Evolutionary conservation across 2,888 invertebrate genomes (phyloP), one percentile per base, ranked within the genome.

Genomic region (Dynastes grantii): DNA sequence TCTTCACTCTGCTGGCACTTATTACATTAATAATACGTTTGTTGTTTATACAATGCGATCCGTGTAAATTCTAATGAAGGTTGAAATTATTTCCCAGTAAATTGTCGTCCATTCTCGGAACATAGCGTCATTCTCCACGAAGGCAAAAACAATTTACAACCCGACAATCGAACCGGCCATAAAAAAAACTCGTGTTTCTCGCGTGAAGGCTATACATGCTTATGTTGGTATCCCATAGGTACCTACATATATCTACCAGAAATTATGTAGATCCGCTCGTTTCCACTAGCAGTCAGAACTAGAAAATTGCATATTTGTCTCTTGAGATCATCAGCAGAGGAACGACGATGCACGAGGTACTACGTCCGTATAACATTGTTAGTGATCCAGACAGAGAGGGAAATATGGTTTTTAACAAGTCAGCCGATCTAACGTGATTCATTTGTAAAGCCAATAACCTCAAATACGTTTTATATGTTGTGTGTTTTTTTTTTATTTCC

Each of bases 261-360:
- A 45, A 71, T 64, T 63, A 68, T 63, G 53, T 61, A 51, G 71
- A 64, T 63, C 77, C 77, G 71, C 77, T 77, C 71, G 32, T 55
- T 37, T 73, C 40, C 37, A 22, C 9, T 40, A 22, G 73, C 51
- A 58, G 73, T 73, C 40, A 58, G 32, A 37, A 58, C 67, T 70
- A 77, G 45, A 77, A 61, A 70, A 63, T 63, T 70, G 77, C 77
- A 77, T 77, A 77, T 71, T 77, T 77, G 77, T 70, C 63, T 71
- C 77, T 77, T 77, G 68, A 70, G 63, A 77, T 77, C 77, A 77
- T 71, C 77, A 27, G 45, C 61, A 51, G 77, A 49, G 63, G 71
- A 58, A 58, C 40, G 73, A 71, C 55, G 55, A 73, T 73, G 40
- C 49, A 73, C 45, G 45, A n/a, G 3, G 16, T 53, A 40, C 51